These are phyloP conservation scores for Aix galericulata DNA, from an alignment of 2,113 vertebrate species.

Conservation along the genomic window DNA sequence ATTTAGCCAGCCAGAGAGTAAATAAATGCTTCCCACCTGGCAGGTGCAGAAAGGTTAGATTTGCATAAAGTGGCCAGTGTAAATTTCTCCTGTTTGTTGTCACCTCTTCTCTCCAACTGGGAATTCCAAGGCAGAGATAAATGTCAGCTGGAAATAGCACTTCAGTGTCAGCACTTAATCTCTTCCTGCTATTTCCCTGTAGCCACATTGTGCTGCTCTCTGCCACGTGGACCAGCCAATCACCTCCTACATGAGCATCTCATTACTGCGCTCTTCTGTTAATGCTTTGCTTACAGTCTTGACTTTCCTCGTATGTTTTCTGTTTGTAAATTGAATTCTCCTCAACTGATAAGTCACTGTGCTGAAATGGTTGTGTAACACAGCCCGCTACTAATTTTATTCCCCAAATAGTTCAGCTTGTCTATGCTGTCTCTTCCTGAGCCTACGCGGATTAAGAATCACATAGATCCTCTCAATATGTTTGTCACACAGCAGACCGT, in stretches of 20 bases:
- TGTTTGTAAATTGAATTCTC: not conserved
- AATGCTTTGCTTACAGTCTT: not conserved
- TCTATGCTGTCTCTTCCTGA: not conserved
- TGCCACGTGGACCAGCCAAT: not conserved
- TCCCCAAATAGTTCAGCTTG: not conserved
- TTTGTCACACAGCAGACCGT: not conserved
- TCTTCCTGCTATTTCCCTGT: not conserved
- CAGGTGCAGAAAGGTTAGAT: slow-evolving; percentile 62
- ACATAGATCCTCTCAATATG: not conserved
- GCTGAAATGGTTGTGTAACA: not conserved
- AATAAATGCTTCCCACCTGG: slow-evolving; percentile 26
- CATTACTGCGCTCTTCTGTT: not conserved
- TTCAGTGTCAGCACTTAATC: slow-evolving; percentile 8
- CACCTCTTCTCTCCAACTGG: not conserved
- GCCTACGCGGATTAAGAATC: not conserved
- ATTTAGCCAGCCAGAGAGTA: not conserved
- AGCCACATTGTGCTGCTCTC: slow-evolving; percentile 1
- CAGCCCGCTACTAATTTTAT: not conserved
- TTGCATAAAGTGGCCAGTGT: slow-evolving; percentile 35
- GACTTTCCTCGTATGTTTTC: not conserved
- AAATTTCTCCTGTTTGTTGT: slow-evolving; percentile 55
- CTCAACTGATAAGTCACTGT: not conserved
- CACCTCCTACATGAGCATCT: not conserved
- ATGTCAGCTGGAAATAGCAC: slow-evolving; percentile 58
- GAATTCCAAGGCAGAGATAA: slow-evolving; percentile 40